Evolutionary conservation across 1,140 invertebrate genomes (phyloP), one percentile per base, ranked within the genome.

Genomic region (Apis dorsata): DNA sequence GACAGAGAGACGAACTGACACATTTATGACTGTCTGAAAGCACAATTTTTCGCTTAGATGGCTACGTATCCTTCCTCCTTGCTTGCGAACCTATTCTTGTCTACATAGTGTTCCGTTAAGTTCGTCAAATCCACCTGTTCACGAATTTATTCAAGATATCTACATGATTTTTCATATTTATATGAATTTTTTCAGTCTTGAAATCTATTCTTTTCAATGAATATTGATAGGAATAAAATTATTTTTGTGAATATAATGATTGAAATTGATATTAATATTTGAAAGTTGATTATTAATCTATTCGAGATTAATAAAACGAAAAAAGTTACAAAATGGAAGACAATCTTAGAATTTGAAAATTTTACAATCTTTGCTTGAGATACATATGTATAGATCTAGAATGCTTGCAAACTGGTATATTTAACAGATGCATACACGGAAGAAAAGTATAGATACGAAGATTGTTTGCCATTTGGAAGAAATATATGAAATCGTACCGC

Each of bases 21-120:
- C 75, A 55, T 66, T 66, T 77, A 77, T 55, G 62, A 55, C 62
- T 24, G 12, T 9, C 24, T 77, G 60, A 77, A 66, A 77, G 75
- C 75, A 66, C 24, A 53, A 77, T 77, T 77, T 77, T 66, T 77
- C 75, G 24, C 49, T 55, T 10, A 15, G 51, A 80, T 28, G 19
- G 44, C 17, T 77, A 53, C 51, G 62, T 51, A 55, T 55, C 49
- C 19, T 66, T 77, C 3, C n/a, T 28, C 12, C 12, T 53, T 13
- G 9, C 15, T 71, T 9, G 49, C 49, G n/a, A 28, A 53, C 15
- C n/a, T 9, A 53, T 51, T 53, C 19, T 13, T 12, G 4, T 28
- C n/a, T 53, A 71, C 69, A 11, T 9, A 44, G 9, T 71, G n/a
- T 53, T 71, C 53, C 69, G 9, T 13, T 24, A 28, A 65, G 63